A percentile compares a stretch with the other conserved stretches of the same genome.
These are phyloP conservation scores for Manacus vitellinus DNA, from an alignment of 2,113 vertebrate species.

Conservation along the genomic window DNA sequence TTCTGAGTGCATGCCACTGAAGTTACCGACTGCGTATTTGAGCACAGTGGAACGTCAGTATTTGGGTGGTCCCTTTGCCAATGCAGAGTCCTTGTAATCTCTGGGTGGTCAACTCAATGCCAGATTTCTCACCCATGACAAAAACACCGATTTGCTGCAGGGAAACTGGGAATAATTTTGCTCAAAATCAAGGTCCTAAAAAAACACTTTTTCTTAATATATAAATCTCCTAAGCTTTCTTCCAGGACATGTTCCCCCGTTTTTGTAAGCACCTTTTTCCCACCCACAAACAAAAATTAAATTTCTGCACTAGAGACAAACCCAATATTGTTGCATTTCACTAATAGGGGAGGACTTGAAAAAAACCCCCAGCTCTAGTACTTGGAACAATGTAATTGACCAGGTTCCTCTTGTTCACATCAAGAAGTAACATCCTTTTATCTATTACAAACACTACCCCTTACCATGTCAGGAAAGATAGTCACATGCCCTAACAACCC, in stretches of 20 bases:
- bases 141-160: background rate
- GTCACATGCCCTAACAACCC: background rate
- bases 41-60: background rate
- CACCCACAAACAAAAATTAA: background rate
- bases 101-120: background rate
- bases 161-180: background rate
- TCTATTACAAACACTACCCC: background rate
- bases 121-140: background rate
- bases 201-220: background rate
- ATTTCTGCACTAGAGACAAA: background rate
- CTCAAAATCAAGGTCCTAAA: background rate
- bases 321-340: background rate
- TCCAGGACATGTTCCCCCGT: background rate
- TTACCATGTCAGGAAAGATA: background rate
- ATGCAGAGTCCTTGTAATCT: background rate
- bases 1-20: background rate
- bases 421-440: background rate
- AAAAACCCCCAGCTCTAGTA: background rate
- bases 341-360: background rate
- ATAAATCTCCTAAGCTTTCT: background rate
- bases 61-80: background rate
- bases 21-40: background rate
- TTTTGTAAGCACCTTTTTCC: background rate
- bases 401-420: background rate
- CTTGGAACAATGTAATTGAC: background rate